A percentile compares a stretch with the other conserved stretches of the same genome.
Evolutionary conservation across 2,888 invertebrate genomes (phyloP).

Genomic region (Nasonia oneida): DNA sequence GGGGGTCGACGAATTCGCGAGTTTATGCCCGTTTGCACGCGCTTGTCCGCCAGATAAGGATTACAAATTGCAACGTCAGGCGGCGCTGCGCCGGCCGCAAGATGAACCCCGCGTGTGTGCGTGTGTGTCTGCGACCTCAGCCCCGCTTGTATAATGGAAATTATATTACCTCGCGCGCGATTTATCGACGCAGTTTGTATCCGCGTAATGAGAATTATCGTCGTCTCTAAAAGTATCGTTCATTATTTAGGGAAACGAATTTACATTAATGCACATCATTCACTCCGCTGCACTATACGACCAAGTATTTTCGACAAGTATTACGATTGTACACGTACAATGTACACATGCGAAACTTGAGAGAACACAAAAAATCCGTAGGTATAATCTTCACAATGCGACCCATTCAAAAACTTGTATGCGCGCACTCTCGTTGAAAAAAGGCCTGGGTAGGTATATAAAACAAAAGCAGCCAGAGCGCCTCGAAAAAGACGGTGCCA

Average conservation of each 20-base stretch:
- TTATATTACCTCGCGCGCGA: neutral
- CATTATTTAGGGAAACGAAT: too few species aligned
- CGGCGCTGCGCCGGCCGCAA: neutral
- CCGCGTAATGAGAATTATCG: neutral
- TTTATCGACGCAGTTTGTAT: neutral
- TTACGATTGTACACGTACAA: too few species aligned
- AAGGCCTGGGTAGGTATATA: neutral
- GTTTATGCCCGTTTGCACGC: constrained; percentile 13
- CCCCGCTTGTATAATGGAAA: neutral
- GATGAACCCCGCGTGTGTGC: neutral
- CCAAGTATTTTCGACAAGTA: too few species aligned
- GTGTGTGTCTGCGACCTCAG: too few species aligned
- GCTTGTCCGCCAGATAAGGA: constrained; percentile 8
- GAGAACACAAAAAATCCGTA: too few species aligned
- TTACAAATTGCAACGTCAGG: constrained; percentile 34
- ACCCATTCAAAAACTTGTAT: too few species aligned
- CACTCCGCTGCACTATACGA: too few species aligned
- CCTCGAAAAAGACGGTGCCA: neutral
- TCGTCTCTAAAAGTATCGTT: too few species aligned
- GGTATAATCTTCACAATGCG: too few species aligned
- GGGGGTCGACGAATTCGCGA: constrained; percentile 11
- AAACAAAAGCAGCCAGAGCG: neutral
- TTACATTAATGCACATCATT: too few species aligned
- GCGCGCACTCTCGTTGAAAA: neutral
- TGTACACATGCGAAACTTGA: too few species aligned